Evolutionary conservation across 1,140 invertebrate species (phyloP).

Genomic region (Scaptomyza pallida): DNA sequence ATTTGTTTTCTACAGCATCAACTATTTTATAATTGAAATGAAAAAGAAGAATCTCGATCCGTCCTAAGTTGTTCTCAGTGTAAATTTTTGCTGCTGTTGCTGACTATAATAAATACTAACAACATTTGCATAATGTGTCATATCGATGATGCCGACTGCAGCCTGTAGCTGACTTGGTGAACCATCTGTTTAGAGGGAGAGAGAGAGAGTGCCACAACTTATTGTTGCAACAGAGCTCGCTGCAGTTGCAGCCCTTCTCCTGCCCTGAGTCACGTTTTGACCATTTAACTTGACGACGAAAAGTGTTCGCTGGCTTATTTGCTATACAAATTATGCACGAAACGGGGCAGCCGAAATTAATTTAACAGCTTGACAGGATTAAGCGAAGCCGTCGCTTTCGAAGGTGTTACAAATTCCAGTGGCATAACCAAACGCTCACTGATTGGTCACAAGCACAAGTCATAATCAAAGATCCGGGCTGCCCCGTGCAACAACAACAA

Average conservation of each 20-base stretch:
- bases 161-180: neutral
- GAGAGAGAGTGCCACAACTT: neutral
- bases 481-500: neutral
- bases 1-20: too few species aligned
- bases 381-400: slow-evolving; percentile 30
- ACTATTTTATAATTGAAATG: too few species aligned
- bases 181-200: neutral
- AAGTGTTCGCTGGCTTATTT: slow-evolving; percentile 31
- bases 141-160: slow-evolving; percentile 14
- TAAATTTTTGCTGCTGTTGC: neutral
- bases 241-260: slow-evolving; percentile 2
- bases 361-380: slow-evolving; percentile 81
- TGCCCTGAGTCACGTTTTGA: slow-evolving; percentile 44
- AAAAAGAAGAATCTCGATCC: too few species aligned
- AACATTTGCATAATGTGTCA: slow-evolving; percentile 14
- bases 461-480: slow-evolving; percentile 49
- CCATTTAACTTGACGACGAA: slow-evolving; percentile 22
- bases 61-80: neutral
- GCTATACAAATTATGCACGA: slow-evolving; percentile 47
- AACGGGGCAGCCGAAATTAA: slow-evolving; percentile 59
- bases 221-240: neutral
- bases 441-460: slow-evolving; percentile 72
- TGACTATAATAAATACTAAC: slow-evolving; percentile 3
- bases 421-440: slow-evolving; percentile 46
- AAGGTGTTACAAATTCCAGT: slow-evolving; percentile 49